These are phyloP conservation scores for Oceanodroma leucorhoa DNA, from an alignment of 2,797 vertebrate species.

Conservation along the genomic window DNA sequence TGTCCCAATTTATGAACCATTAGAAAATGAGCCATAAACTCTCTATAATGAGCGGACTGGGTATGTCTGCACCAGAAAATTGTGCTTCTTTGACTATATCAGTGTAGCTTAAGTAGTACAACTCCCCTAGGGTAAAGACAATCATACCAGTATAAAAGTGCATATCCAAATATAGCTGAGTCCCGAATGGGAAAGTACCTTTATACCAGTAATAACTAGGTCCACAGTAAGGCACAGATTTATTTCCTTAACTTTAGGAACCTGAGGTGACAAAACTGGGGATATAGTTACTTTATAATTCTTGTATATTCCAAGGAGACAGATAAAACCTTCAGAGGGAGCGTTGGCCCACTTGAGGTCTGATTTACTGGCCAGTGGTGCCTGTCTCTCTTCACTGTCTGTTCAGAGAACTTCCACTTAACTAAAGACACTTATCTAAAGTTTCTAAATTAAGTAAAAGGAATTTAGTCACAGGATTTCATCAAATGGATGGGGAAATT, in stretches of 20 bases:
- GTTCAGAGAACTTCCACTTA: neutral
- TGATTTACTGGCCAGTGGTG: neutral
- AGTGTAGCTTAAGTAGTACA: conserved; percentile 57
- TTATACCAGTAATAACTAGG: conserved; percentile 51
- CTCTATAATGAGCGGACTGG: neutral
- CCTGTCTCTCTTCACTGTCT: neutral
- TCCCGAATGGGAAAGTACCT: neutral
- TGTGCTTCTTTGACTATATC: conserved; percentile 28
- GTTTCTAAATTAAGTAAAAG: neutral
- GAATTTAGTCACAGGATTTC: neutral
- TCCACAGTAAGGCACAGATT: conserved; percentile 16
- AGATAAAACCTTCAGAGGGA: neutral
- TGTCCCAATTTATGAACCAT: conserved; percentile 15
- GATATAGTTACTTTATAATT: neutral
- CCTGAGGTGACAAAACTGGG: neutral
- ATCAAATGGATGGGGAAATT: neutral
- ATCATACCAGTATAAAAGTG: conserved; percentile 63
- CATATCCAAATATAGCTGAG: conserved; percentile 40
- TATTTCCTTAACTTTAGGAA: conserved; percentile 25
- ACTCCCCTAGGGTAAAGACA: conserved; percentile 52
- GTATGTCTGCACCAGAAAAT: conserved; percentile 34
- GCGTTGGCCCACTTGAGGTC: neutral
- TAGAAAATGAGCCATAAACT: conserved; percentile 10
- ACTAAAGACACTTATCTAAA: neutral
- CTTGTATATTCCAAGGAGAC: neutral